phyloP scores from a whole-genome alignment of 2,113 vertebrate species.

The Calyptomena viridis region DNA sequence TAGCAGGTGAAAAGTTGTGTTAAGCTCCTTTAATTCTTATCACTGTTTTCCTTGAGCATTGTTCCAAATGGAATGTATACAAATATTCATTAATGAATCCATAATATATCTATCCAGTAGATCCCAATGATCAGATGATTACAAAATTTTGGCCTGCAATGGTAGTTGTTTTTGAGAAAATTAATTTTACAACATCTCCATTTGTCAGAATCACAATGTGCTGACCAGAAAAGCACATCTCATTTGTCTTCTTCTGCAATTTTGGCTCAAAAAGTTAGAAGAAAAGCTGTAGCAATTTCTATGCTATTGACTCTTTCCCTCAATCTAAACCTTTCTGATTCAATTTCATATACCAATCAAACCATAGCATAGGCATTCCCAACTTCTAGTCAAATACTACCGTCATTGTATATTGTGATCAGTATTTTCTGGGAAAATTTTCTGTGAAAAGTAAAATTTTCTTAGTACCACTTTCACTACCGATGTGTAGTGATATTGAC shows the following conservation, averaged over 20 bases:
- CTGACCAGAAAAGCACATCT: not conserved
- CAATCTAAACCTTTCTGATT: not conserved
- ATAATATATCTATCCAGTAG: not conserved
- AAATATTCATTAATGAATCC: not conserved
- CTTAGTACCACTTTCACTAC: not conserved
- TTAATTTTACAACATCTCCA: not conserved
- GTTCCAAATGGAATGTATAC: not conserved
- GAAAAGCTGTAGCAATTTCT: not conserved
- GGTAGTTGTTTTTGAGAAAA: not conserved
- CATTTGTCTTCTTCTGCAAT: not conserved
- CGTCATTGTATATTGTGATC: not conserved
- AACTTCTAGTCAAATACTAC: not conserved
- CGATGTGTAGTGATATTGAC: not conserved
- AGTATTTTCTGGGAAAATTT: not conserved
- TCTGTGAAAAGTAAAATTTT: not conserved
- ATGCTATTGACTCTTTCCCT: not conserved
- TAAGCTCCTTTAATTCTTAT: not conserved
- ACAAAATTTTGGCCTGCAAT: not conserved
- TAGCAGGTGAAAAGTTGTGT: not conserved
- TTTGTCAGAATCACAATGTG: not conserved
- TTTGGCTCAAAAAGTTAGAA: not conserved
- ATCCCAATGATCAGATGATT: not conserved
- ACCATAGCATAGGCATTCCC: not conserved
- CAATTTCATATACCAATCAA: not conserved
- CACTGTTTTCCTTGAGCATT: not conserved